Conservation (phyloP, 2,888 invertebrate species). For the Sussaba pulchella region DNA sequence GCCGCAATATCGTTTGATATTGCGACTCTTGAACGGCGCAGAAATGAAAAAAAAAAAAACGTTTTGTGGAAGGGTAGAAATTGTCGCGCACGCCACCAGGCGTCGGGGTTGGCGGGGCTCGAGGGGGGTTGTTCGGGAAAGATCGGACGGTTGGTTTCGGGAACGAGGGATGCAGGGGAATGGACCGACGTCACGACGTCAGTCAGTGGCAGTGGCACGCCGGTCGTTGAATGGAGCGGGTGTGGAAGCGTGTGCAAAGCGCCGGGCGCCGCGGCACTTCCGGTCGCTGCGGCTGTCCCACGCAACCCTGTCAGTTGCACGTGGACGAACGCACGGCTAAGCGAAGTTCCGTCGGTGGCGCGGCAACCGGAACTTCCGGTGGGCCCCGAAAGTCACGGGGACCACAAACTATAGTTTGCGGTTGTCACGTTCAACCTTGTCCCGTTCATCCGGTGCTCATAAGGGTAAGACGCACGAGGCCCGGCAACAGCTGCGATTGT, state of each 20-base stretch:
- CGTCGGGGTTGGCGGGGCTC: slow-evolving; percentile 8
- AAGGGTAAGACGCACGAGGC: slow-evolving; percentile 79
- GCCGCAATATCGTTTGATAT: too few relatives aligned
- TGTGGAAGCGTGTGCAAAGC: slow-evolving; percentile 82
- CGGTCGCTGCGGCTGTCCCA: slow-evolving; percentile 80
- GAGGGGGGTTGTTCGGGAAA: slow-evolving; percentile 1
- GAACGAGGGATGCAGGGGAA: slow-evolving; percentile 54
- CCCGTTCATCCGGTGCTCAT: slow-evolving; percentile 82
- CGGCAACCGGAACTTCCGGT: too few relatives aligned
- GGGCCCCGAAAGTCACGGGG: slow-evolving; percentile 77
- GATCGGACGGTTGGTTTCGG: neutral
- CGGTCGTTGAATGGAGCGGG: slow-evolving; percentile 83
- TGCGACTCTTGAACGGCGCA: too few relatives aligned
- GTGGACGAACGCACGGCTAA: slow-evolving; percentile 81
- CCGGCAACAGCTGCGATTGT: slow-evolving; percentile 79
- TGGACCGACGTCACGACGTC: slow-evolving; percentile 68
- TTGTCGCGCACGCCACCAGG: too few relatives aligned
- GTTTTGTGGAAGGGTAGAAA: too few relatives aligned
- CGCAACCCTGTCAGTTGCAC: slow-evolving; percentile 82
- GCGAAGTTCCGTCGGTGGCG: too few relatives aligned
- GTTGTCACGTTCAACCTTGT: slow-evolving; percentile 82
- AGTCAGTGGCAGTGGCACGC: slow-evolving; percentile 83
- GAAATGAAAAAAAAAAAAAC: too few relatives aligned
- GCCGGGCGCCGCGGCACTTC: slow-evolving; percentile 79
- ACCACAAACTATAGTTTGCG: slow-evolving; percentile 82